Evolutionary conservation across 2,888 invertebrate species (phyloP), one percentile per base, ranked within the genome.

Genomic region (Omphaloscelis lunosa): DNA sequence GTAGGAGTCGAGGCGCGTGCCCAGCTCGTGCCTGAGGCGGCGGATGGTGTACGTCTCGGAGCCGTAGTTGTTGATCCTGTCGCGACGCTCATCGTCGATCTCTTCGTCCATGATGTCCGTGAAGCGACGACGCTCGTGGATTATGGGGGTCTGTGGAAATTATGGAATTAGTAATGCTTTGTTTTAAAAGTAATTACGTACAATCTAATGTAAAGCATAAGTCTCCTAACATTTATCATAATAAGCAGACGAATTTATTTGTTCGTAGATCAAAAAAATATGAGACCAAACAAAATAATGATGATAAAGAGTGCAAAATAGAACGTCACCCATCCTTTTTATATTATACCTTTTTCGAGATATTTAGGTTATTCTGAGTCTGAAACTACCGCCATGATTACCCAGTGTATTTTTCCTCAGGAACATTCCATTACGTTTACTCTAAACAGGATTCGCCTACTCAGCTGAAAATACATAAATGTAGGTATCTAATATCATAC

Each of bases 91-190:
- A 94, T 99, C 99, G 89, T 99, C 99, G 82, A 99, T 99, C 95
- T 99, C 99, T 93, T 99, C 99, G 93, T 99, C 99, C 99, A 99
- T 99, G 23, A 99, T 98, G 93, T 99, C 99, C 3, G 98, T 99
- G 95, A 99, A 99, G 84, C 99, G 98, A 81, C 99, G 98, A 80
- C 99, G 97, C 94, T 99, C 99, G 70, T 98, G 98, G 90, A 99
- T 98, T 56, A 99, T 98, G 0, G 99, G 99, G 0, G 98, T 97
- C 98, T 98, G 92, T 5, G 62, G 71, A 71, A 4, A 9, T 11
- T 92, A 62, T 9, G 59, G 51, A 23, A 15, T 29, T n/a, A 39
- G 39, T 15, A 2, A 15, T 20, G 9, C 27, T n/a, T 51, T 27
- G 34, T 27, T 66, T 23, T 23, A 6, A 17, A n/a, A 23, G 20